Conservation (phyloP, 2,888 invertebrate genomes). For the Melanotus villosus region DNA sequence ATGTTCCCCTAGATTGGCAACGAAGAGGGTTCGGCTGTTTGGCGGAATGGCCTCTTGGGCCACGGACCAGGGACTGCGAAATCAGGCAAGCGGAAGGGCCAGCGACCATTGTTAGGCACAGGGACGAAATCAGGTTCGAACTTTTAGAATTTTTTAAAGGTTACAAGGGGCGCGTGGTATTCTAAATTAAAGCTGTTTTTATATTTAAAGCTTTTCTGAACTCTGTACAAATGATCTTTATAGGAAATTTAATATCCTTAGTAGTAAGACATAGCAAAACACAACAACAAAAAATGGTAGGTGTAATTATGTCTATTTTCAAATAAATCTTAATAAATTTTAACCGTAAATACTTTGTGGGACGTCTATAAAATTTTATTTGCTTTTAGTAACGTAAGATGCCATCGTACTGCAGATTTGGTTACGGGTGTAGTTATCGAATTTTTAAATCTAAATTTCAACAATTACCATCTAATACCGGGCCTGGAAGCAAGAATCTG, state of each 20-base stretch:
- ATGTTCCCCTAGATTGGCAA: conserved; percentile 66
- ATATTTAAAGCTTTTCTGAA: no score
- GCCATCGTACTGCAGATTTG: no score
- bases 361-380: no score
- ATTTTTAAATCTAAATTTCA: not conserved
- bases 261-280: no score
- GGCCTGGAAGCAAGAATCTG: conserved; percentile 43
- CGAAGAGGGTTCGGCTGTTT: conserved; percentile 61
- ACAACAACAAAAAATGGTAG: no score
- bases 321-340: no score
- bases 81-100: conserved; percentile 63
- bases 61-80: conserved; percentile 57
- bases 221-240: no score
- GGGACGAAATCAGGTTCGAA: conserved; percentile 50
- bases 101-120: conserved; percentile 55
- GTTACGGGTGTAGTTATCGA: not conserved
- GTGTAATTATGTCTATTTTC: no score
- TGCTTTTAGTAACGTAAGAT: no score
- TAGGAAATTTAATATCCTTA: no score
- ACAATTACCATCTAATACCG: conserved; percentile 14
- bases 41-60: conserved; percentile 60
- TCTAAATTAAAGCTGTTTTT: no score
- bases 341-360: no score
- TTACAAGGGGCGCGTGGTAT: not conserved
- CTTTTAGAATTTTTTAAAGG: conserved; percentile 11